phyloP scores from a whole-genome alignment of 2,113 vertebrate genomes.

The Morone saxatilis region DNA sequence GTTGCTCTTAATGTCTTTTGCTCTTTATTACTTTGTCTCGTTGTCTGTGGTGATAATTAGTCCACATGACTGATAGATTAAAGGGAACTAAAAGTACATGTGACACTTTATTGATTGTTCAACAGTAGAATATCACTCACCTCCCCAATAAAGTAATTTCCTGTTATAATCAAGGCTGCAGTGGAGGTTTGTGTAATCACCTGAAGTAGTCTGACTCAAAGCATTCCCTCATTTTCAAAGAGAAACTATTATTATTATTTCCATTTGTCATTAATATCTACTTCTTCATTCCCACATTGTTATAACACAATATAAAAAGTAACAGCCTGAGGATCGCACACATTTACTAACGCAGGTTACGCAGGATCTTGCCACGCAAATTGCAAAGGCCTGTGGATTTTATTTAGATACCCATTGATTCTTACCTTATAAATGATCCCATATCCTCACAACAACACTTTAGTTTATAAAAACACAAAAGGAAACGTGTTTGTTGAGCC shows the following conservation, averaged over 20 bases:
- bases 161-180: neutral
- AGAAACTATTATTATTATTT: neutral
- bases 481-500: neutral
- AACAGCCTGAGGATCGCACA: neutral
- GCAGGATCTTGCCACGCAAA: neutral
- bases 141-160: neutral
- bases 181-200: neutral
- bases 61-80: neutral
- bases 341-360: too few relatives aligned
- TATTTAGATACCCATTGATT: neutral
- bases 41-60: neutral
- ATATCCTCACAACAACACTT: constrained; percentile 19
- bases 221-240: neutral
- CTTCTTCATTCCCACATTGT: neutral
- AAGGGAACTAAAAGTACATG: too few relatives aligned
- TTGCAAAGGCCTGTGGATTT: neutral
- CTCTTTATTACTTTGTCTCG: constrained; percentile 3
- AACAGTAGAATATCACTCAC: neutral
- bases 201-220: too few relatives aligned
- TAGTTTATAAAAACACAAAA: constrained; percentile 6
- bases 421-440: constrained; percentile 59
- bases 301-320: neutral
- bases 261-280: neutral
- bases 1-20: constrained; percentile 5
- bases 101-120: neutral